Evolutionary conservation across 2,113 vertebrate species (phyloP), one percentile per base, ranked within the genome.

Genomic region (Ptyas mucosa): DNA sequence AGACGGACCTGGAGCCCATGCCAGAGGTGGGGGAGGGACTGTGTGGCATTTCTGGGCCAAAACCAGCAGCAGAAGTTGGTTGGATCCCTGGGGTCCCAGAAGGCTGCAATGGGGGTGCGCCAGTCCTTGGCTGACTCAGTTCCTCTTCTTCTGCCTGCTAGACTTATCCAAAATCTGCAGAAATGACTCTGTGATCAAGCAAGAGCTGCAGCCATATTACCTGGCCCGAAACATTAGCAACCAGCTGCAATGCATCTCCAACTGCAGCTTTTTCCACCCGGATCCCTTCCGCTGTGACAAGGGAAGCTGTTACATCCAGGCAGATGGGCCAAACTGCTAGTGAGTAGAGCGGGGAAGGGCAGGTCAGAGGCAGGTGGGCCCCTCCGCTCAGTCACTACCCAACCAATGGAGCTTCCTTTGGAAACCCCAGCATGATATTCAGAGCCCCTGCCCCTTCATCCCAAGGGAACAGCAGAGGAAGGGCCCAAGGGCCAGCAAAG

Each of bases 241-340:
- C 9, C 1, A 2, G 2, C 9, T 85, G 0, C 10, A 2, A 10
- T 95, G 95, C 7, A 18, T 94, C 46, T 94, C 95, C 43, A 89
- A 57, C 58, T 95, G 95, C 69, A 95, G 95, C 46, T 0, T 0
- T 0, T 21, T 0, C 21, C 93, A 92, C 57, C n/a, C 61, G 0
- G 0, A 58, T 15, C 0, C 23, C n/a, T 94, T 87, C 1, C 0
- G 23, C 23, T 95, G 95, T 2, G 43, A 10, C n/a, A 69, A 57
- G 1, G 95, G 95, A 5, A 91, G 20, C 26, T 95, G 95, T 43
- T 58, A 89, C 15, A 43, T 95, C 26, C 87, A 54, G 21, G 0
- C 0, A 0, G 20, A 54, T 2, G 95, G 95, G 26, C 94, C 94
- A 5, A 89, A 7, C 10, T 95, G 95, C 94, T 94, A 91, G 95